phyloP scores from a whole-genome alignment of 1,140 invertebrate genomes.

The Drosophila orena region DNA sequence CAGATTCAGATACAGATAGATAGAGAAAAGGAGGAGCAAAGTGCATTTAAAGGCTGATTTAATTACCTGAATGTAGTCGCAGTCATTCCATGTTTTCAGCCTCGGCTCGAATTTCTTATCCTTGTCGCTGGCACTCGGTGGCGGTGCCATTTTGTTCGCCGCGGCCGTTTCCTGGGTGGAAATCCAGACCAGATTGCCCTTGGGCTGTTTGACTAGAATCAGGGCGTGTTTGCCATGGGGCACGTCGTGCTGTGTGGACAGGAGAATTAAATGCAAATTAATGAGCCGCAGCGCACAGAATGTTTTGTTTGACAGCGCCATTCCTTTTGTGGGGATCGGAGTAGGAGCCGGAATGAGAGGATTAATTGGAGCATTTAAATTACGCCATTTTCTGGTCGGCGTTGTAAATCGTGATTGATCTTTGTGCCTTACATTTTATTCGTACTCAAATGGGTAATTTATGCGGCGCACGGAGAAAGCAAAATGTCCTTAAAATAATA shows the following conservation, averaged over 20 bases:
- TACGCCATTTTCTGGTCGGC: constrained; percentile 4
- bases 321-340: background rate
- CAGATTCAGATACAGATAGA: constrained; percentile 20
- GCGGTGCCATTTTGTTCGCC: constrained; percentile 66
- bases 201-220: constrained; percentile 92
- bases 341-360: background rate
- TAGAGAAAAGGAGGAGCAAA: constrained; percentile 31
- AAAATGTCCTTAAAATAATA: background rate
- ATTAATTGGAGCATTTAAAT: constrained; percentile 50
- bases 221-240: constrained; percentile 93
- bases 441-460: constrained; percentile 5
- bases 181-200: constrained; percentile 93
- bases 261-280: constrained; percentile 77
- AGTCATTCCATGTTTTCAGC: constrained; percentile 91
- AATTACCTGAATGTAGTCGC: constrained; percentile 91
- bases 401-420: constrained; percentile 30
- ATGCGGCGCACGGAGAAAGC: background rate
- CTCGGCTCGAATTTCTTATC: constrained; percentile 85
- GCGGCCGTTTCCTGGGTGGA: constrained; percentile 87
- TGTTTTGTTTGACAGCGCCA: constrained; percentile 35
- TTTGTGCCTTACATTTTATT: constrained; percentile 24
- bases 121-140: constrained; percentile 78
- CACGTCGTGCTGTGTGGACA: constrained; percentile 89
- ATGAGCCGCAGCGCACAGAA: constrained; percentile 53
- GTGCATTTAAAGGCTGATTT: constrained; percentile 74